Conservation (phyloP, 2,888 invertebrate genomes). For the Danaus chrysippus region DNA sequence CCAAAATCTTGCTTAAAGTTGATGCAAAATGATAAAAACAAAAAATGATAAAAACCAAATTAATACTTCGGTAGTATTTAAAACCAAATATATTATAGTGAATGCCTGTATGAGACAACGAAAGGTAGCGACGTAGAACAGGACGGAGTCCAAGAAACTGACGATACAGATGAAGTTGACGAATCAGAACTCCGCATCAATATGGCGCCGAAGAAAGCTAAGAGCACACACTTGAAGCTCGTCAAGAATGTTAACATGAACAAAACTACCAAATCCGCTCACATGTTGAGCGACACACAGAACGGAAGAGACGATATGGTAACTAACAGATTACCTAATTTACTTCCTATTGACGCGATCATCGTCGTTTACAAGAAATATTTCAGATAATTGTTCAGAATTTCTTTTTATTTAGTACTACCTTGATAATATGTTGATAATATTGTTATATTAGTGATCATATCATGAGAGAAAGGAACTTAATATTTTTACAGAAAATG, state of each 20-base stretch:
- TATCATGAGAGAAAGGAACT: constrained; percentile 1
- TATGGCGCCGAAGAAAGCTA: constrained; percentile 59
- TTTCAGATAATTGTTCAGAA: too few relatives aligned
- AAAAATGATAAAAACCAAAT: not conserved
- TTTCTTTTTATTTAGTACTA: too few relatives aligned
- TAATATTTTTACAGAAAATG: constrained; percentile 48
- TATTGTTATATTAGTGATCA: not conserved
- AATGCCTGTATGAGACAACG: constrained; percentile 36
- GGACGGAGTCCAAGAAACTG: constrained; percentile 36
- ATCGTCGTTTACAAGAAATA: too few relatives aligned
- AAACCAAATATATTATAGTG: constrained; percentile 24
- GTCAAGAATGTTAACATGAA: constrained; percentile 45
- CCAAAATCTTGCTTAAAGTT: too few relatives aligned
- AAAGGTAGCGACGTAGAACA: constrained; percentile 30
- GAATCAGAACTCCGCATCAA: constrained; percentile 41
- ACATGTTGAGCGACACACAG: constrained; percentile 53
- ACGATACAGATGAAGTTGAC: constrained; percentile 39
- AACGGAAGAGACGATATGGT: constrained; percentile 46
- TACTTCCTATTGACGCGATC: not conserved
- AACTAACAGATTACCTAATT: constrained; percentile 15
- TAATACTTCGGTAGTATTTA: not conserved
- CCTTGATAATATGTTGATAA: too few relatives aligned
- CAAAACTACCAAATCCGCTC: constrained; percentile 67
- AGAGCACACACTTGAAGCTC: constrained; percentile 58
- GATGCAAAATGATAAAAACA: not conserved